A percentile compares a stretch with the other conserved stretches of the same genome.
These are phyloP conservation scores for Leptopterna dolabrata DNA, from an alignment of 2,888 invertebrate species.

Conservation along the genomic window DNA sequence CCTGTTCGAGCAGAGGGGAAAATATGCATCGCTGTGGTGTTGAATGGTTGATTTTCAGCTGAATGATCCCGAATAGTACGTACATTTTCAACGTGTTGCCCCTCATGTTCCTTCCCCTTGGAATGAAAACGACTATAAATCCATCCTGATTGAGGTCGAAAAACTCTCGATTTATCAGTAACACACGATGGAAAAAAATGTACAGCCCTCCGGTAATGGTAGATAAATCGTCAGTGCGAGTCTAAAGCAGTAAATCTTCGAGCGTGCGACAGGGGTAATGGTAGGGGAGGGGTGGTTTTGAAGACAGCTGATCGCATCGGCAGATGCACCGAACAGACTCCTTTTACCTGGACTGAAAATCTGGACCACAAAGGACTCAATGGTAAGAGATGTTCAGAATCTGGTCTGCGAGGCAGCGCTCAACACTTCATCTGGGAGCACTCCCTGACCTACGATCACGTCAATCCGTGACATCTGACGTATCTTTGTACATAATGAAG, in stretches of 20 bases:
- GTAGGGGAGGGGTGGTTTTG: neutral
- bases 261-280: neutral
- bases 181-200: neutral
- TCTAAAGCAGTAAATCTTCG: slow-evolving; percentile 31
- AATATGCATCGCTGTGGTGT: neutral
- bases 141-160: neutral
- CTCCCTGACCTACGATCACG: neutral
- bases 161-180: neutral
- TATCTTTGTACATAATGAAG: neutral
- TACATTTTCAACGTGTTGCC: neutral
- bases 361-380: neutral
- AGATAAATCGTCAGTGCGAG: slow-evolving; percentile 32
- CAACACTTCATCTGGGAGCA: neutral
- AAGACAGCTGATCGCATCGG: slow-evolving; percentile 3
- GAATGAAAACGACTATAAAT: neutral
- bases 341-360: neutral
- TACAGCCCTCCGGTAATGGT: slow-evolving; percentile 26
- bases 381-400: neutral
- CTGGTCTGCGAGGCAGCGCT: neutral
- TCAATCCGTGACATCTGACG: neutral
- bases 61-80: neutral
- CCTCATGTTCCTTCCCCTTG: neutral
- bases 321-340: neutral
- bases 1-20: neutral
- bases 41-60: neutral